These are phyloP conservation scores for Phragmatobia fuliginosa DNA, from an alignment of 2,888 invertebrate genomes.

Conservation along the genomic window DNA sequence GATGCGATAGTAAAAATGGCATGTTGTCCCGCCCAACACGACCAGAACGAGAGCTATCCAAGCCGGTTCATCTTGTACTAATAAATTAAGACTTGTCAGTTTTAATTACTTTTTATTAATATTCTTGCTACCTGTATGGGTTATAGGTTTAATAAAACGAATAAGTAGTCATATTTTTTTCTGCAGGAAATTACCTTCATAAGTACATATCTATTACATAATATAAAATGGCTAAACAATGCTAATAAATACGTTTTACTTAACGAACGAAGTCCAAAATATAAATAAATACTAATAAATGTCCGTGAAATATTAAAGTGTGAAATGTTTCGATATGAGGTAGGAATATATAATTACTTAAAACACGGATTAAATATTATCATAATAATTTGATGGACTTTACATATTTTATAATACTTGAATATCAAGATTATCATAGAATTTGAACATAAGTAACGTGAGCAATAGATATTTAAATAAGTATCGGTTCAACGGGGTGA, in stretches of 20 bases:
- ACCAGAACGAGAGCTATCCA: background rate
- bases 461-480: background rate
- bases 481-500: background rate
- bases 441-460: background rate
- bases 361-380: constrained; percentile 11
- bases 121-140: background rate
- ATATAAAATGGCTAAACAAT: background rate
- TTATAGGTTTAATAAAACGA: too few relatives aligned
- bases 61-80: background rate
- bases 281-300: constrained; percentile 8
- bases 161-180: too few relatives aligned
- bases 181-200: too few relatives aligned
- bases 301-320: constrained; percentile 7
- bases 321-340: constrained; percentile 1
- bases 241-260: background rate
- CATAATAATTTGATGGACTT: constrained; percentile 15
- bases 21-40: background rate
- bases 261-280: background rate
- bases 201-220: background rate
- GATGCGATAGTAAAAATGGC: background rate
- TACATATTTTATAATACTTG: background rate
- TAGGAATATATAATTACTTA: constrained; percentile 1
- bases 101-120: background rate
- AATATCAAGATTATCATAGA: background rate
- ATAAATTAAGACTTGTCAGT: background rate